Conservation (phyloP, 2,888 invertebrate species). For the Acanthoscelides obtectus region DNA sequence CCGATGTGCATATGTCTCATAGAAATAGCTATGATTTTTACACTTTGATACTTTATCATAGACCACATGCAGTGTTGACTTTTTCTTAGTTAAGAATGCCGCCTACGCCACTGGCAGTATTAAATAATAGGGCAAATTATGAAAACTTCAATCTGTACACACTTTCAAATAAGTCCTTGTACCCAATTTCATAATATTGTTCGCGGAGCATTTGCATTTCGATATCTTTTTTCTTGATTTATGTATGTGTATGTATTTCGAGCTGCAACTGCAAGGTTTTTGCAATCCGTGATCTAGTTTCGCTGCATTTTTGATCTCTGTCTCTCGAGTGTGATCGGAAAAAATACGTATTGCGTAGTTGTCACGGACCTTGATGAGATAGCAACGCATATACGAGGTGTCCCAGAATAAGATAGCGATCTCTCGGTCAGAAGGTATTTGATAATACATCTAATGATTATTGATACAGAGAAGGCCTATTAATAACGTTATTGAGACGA, state of each 20-base stretch:
- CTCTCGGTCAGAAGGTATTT: too few relatives aligned
- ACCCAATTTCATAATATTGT: conserved; percentile 29
- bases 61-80: too few relatives aligned
- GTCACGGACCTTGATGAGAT: background rate
- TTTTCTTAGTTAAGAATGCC: background rate
- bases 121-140: conserved; percentile 28
- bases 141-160: conserved; percentile 28
- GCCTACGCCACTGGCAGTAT: conserved; percentile 6
- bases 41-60: too few relatives aligned
- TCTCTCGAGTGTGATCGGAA: background rate
- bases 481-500: too few relatives aligned
- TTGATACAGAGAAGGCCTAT: too few relatives aligned
- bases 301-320: background rate
- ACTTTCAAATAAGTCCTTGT: conserved; percentile 34
- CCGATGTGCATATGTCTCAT: too few relatives aligned
- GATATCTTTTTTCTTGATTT: conserved; percentile 16
- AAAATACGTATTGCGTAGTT: background rate
- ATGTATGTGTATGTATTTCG: background rate
- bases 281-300: background rate
- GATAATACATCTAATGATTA: too few relatives aligned
- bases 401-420: too few relatives aligned
- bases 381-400: background rate
- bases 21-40: too few relatives aligned
- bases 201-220: conserved; percentile 15
- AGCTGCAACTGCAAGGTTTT: background rate